Evolutionary conservation across 1,140 invertebrate species (phyloP), one percentile per base, ranked within the genome.

Genomic region (Mizuhopecten yessoensis): DNA sequence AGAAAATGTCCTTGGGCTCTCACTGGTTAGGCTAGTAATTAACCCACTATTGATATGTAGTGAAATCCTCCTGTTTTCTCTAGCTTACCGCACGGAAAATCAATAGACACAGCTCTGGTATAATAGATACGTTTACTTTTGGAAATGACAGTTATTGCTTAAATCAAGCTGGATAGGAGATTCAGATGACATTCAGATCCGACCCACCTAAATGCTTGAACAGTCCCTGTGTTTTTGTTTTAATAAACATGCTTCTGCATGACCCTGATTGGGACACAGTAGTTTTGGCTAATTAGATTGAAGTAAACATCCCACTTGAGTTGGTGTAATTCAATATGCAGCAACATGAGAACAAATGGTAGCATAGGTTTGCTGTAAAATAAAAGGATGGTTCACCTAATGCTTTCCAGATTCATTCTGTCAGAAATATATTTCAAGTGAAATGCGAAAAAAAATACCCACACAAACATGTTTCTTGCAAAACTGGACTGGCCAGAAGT

Each of bases 61-160:
- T n/a, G 57, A 75, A 75, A 75, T 29, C 29, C 57, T 75, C 57
- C 57, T 75, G 57, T 75, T 75, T 75, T 75, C 57, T 75, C 57
- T n/a, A 75, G 57, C 57, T 75, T 75, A 75, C 57, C 17, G n/a
- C 23, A 29, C 11, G 29, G 57, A 75, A 75, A 75, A 75, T 75
- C 57, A 75, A 75, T 75, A 75, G 57, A 17, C 5, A 75, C 20
- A 75, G 11, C 57, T 75, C n/a, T 29, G 11, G 23, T 75, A 75
- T 75, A 75, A 75, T 75, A 75, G 57, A 75, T 75, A 75, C 3
- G 57, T 75, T 75, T 75, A 75, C 57, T 75, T 75, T 75, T 75
- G 57, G 57, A 75, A 75, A 75, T 75, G 57, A 75, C 57, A 75
- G n/a, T 75, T 75, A 75, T 75, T 75, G 57, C 57, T 75, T 75